These are phyloP conservation scores for Erpetoichthys calabaricus DNA, from an alignment of 2,797 vertebrate species.

Conservation along the genomic window DNA sequence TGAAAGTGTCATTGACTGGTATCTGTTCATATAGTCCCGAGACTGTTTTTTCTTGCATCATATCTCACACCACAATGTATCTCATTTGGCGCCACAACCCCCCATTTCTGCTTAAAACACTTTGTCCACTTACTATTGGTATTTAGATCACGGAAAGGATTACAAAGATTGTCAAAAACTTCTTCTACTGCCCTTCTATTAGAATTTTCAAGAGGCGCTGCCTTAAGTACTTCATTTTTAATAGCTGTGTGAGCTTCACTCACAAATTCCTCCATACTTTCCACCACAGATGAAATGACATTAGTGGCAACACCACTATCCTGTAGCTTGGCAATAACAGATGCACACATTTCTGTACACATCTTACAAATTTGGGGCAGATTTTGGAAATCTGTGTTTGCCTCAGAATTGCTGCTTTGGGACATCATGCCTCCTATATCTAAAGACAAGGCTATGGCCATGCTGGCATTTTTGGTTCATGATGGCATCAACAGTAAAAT, in stretches of 20 bases:
- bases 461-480: too few species aligned
- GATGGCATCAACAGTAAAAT: background rate
- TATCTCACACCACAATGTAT: constrained; percentile 16
- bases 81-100: constrained; percentile 11
- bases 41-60: constrained; percentile 10
- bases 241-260: constrained; percentile 12
- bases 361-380: too few species aligned
- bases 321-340: constrained; percentile 12
- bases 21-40: constrained; percentile 18
- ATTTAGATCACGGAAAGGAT: constrained; percentile 13
- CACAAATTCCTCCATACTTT: constrained; percentile 16
- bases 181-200: constrained; percentile 10
- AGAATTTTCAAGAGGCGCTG: background rate
- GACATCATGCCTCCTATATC: too few species aligned
- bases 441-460: too few species aligned
- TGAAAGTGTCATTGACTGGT: constrained; percentile 17
- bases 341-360: background rate
- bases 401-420: too few species aligned
- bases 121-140: constrained; percentile 14
- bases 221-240: constrained; percentile 5
- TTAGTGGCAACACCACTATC: constrained; percentile 14
- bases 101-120: constrained; percentile 17
- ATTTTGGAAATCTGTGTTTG: too few species aligned
- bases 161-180: constrained; percentile 4
- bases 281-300: constrained; percentile 11